Base-by-base conservation (phyloP, 2,797 vertebrate genomes). In the Prunella strophiata region DNA sequence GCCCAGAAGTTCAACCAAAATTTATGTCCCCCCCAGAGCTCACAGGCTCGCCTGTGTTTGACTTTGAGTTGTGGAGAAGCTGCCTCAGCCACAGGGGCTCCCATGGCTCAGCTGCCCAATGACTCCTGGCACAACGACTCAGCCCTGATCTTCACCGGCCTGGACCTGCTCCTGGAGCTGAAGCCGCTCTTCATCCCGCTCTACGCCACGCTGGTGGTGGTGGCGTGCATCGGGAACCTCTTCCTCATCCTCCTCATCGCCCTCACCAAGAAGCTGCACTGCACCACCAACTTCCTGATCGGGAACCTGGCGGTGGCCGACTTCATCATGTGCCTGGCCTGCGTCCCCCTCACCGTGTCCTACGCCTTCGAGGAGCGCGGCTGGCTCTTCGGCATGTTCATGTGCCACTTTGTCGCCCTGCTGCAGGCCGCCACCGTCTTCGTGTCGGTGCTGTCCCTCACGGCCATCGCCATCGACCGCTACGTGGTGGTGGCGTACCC, bases 401-500 rank as follows among this genome's bases (percentile, higher is more conserved):
- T 98, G 98, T 99, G 99, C 70, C 98, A 98, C 59, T 98, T 99
- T 4, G 98, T 99, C 71, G 97, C 97, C 1, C 62, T 99, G 81
- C 98, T 99, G 98, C 99, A 99, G 96, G 98, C 98, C 0, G 86
- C 98, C 11, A 98, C 98, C 0, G 98, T 98, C 57, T 98, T 98
- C 1, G 98, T 99, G 2, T 98, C 98, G 0, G 98, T 99, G 81
- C 96, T 99, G 58, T 99, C 99, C 32, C 98, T 99, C 91, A 99
- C 98, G 5, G 98, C 98, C 81, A 99, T 99, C 3, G 98, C 99
- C 5, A 93, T 99, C 13, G 99, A 99, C 91, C 98, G 98, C 3
- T 99, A 99, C 3, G 85, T 99, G 5, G 98, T 99, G n/a, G 98
- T 99, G 55, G 98, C 98, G 0, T 98, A 99, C 86, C 99, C 99